Conservation (phyloP, 2,888 invertebrate genomes). For the Heliothis peltigera region DNA sequence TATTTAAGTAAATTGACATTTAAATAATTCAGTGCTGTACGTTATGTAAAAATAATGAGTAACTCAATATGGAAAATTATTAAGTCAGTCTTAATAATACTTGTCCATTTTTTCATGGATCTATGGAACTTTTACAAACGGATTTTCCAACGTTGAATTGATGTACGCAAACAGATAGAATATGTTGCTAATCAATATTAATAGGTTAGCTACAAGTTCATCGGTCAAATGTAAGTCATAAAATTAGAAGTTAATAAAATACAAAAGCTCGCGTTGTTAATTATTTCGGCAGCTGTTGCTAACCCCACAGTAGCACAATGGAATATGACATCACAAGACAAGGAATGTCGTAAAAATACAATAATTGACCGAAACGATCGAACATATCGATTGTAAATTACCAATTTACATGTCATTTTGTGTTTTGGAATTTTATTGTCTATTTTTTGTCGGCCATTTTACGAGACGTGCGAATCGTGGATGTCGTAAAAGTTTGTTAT, state of each 20-base stretch:
- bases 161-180: not conserved
- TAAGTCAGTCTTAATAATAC: not conserved
- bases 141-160: slow-evolving; percentile 9
- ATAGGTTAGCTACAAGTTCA: slow-evolving; percentile 1
- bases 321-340: slow-evolving; percentile 64
- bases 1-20: not conserved
- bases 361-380: slow-evolving; percentile 77
- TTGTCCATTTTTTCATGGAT: not conserved
- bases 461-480: slow-evolving; percentile 45
- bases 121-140: not conserved
- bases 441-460: slow-evolving; percentile 66
- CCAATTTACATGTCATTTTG: slow-evolving; percentile 81
- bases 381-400: slow-evolving; percentile 82
- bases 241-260: slow-evolving; percentile 34
- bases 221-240: slow-evolving; percentile 22
- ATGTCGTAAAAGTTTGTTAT: slow-evolving; percentile 47
- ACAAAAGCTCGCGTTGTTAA: slow-evolving; percentile 42
- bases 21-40: too few relatives aligned
- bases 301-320: slow-evolving; percentile 67
- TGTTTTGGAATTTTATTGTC: slow-evolving; percentile 72
- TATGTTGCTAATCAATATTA: slow-evolving; percentile 16
- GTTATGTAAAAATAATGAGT: not conserved
- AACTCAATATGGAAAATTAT: slow-evolving; percentile 14
- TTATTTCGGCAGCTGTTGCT: slow-evolving; percentile 62
- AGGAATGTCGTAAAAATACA: slow-evolving; percentile 78